Conservation (phyloP, 1,140 invertebrate species). For the Conus betulinus region DNA sequence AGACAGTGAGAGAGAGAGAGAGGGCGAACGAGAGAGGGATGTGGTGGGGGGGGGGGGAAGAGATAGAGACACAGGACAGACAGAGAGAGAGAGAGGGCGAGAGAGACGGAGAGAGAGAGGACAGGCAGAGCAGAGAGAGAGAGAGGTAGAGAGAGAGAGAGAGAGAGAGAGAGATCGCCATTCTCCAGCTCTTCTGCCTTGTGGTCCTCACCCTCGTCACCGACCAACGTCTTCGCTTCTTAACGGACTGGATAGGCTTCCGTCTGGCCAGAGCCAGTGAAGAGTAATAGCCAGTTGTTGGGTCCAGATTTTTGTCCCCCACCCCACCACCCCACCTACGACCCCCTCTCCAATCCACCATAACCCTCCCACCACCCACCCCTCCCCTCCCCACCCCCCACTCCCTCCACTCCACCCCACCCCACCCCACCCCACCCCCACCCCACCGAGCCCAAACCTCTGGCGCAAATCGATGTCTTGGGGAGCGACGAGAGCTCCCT, state of each 20-base stretch:
- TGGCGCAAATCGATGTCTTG: background rate
- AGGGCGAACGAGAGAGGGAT: no score
- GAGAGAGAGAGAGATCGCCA: background rate
- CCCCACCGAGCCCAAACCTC: no score
- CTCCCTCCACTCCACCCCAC: background rate
- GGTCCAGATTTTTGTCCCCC: background rate
- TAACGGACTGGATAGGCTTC: no score
- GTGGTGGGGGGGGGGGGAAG: no score
- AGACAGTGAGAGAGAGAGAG: no score
- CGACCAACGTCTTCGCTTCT: background rate
- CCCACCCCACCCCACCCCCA: background rate
- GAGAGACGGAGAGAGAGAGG: background rate
- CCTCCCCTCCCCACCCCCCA: background rate
- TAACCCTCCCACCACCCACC: background rate
- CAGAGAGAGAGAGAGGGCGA: no score
- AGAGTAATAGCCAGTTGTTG: background rate
- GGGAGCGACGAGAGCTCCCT: background rate
- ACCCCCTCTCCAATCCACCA: background rate
- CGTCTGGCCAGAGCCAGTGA: background rate
- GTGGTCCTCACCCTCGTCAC: background rate
- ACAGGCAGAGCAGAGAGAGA: no score
- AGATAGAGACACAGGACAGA: background rate
- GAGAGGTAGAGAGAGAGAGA: background rate
- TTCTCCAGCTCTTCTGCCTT: no score
- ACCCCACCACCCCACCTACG: background rate